These are phyloP conservation scores for Pinctada fucata DNA, from an alignment of 2,888 invertebrate genomes.

Conservation along the genomic window DNA sequence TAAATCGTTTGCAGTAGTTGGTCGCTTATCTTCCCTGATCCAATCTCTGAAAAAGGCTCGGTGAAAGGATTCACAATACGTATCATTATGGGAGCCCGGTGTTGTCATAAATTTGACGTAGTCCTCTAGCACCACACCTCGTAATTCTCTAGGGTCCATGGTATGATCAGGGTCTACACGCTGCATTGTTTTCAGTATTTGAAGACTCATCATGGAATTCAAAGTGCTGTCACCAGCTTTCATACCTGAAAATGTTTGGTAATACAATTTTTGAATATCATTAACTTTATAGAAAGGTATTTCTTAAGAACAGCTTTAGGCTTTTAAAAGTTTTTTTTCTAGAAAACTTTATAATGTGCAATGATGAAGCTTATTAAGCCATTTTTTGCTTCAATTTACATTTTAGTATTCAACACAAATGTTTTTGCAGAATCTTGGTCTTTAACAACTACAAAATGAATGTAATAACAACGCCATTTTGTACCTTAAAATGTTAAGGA, in stretches of 20 bases:
- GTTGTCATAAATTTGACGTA: slow-evolving; percentile 72
- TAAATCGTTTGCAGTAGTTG: slow-evolving; percentile 53
- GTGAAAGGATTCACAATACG: slow-evolving; percentile 72
- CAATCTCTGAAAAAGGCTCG: slow-evolving; percentile 70
- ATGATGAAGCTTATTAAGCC: too few relatives aligned
- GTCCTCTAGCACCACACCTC: slow-evolving; percentile 62
- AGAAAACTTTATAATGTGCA: too few relatives aligned
- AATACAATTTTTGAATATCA: too few relatives aligned
- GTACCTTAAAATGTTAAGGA: too few relatives aligned
- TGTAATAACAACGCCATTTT: too few relatives aligned
- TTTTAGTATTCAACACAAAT: too few relatives aligned
- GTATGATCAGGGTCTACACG: slow-evolving; percentile 56
- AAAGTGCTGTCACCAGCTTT: slow-evolving; percentile 70
- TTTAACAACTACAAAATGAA: too few relatives aligned
- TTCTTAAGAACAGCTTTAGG: too few relatives aligned
- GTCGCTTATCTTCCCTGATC: slow-evolving; percentile 44
- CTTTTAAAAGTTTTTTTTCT: too few relatives aligned
- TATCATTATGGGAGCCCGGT: slow-evolving; percentile 68
- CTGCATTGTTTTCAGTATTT: slow-evolving; percentile 62
- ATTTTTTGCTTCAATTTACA: too few relatives aligned
- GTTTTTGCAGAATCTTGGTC: too few relatives aligned
- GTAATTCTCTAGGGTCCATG: slow-evolving; percentile 51
- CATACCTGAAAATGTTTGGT: slow-evolving; percentile 71
- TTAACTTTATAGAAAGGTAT: too few relatives aligned
- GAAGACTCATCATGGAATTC: slow-evolving; percentile 62